These are phyloP conservation scores for Scaptomyza flava DNA, from an alignment of 2,888 invertebrate species.

Conservation along the genomic window DNA sequence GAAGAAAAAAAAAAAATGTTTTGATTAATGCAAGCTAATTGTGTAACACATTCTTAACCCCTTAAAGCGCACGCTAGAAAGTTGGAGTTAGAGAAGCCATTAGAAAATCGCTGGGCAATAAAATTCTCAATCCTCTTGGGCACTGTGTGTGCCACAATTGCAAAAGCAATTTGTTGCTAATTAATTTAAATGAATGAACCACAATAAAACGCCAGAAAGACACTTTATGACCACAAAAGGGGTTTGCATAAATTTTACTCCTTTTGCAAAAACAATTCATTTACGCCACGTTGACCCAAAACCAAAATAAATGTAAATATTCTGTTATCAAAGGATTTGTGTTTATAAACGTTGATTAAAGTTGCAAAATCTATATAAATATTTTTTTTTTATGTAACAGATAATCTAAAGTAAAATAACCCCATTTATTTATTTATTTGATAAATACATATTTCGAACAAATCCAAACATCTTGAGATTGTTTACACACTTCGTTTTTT, in stretches of 20 bases:
- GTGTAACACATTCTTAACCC: conserved; percentile 2
- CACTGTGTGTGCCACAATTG: conserved; percentile 1
- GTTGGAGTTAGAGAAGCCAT: conserved; percentile 10
- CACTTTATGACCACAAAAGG: conserved; percentile 53
- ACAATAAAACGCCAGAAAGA: conserved; percentile 54
- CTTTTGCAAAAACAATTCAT: conserved; percentile 10
- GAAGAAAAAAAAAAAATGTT: neutral
- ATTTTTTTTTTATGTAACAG: neutral
- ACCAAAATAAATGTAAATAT: neutral
- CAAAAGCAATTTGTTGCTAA: conserved; percentile 44
- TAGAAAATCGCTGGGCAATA: conserved; percentile 18
- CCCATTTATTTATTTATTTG: neutral
- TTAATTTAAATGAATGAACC: conserved; percentile 66
- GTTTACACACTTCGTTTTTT: neutral
- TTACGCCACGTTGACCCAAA: conserved; percentile 21
- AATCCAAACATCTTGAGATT: neutral
- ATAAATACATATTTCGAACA: neutral
- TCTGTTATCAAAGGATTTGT: neutral
- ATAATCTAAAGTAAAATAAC: neutral
- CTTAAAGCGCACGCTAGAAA: conserved; percentile 1
- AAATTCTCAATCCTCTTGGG: conserved; percentile 14
- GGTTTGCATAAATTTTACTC: conserved; percentile 24
- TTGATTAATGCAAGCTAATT: neutral
- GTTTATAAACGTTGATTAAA: neutral
- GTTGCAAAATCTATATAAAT: neutral